Base-by-base conservation (phyloP, 2,888 invertebrate genomes). In the Trissoscelio sp. region DNA sequence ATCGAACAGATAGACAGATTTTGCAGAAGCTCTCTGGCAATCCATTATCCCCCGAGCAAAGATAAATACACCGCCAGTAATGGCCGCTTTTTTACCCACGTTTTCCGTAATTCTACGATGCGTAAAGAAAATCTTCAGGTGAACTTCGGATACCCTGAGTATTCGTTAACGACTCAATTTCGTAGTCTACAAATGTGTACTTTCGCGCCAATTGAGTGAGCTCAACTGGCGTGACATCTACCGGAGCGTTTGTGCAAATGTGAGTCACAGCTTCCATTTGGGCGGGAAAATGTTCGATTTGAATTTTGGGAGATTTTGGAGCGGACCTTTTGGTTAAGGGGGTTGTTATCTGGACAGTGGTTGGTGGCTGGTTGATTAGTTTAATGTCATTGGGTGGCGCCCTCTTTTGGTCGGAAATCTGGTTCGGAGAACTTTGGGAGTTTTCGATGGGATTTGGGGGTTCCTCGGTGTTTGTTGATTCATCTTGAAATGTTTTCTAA, bases 1-100 rank as follows among this genome's bases (percentile, higher is more conserved):
- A 75, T 51, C 51, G 66, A 67, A 31, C 58, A 39, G 57, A 58
- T 58, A 75, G 75, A 67, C 60, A 67, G 58, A 67, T 75, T 75
- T 75, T 53, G 51, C 60, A 37, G 14, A 11, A 60, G 75, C 55
- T 48, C 48, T 74, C 37, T n/a, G 18, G 28, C 34, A 51, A 75
- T 75, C 57, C 31, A 67, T 67, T 75, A 67, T 75, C 28, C 39
- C 22, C 22, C 20, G 34, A 31, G 20, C 58, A 20, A 51, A 60
- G 67, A 67, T 67, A 58, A 51, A 67, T 46, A 42, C 39, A 39
- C 42, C 22, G 18, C 18, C 5, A 12, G 62, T 37, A 53, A 46
- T 31, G 22, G 48, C 34, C n/a, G 57, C 18, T 51, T 37, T 51
- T 51, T 58, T 14, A 6, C 3, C 20, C 6, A 3, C 24, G 3